These are phyloP conservation scores for Sparus aurata DNA, from an alignment of 2,797 vertebrate genomes.

Conservation along the genomic window DNA sequence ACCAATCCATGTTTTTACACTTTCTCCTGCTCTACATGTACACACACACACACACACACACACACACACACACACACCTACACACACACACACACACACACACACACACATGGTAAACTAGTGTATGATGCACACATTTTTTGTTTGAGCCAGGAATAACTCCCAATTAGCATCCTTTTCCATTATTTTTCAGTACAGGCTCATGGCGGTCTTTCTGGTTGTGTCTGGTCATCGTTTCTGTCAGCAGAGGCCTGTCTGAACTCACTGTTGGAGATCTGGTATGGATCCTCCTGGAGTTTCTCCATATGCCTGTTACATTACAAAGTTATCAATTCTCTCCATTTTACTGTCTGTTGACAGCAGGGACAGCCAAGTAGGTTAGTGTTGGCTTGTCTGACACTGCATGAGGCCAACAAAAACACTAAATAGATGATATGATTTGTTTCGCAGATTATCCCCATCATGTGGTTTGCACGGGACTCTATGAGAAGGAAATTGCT, in stretches of 20 bases:
- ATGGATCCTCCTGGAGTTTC: conserved; percentile 5
- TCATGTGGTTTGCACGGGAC: conserved; percentile 35
- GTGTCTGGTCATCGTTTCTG: conserved; percentile 19
- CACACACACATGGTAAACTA: conserved; percentile 6
- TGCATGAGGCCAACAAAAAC: conserved; percentile 33
- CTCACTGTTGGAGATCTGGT: conserved; percentile 26
- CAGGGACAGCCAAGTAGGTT: conserved; percentile 34
- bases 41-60: conserved; percentile 23
- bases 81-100: conserved; percentile 10
- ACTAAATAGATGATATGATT: conserved; percentile 51
- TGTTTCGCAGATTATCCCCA: conserved; percentile 56
- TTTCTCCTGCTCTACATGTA: neutral
- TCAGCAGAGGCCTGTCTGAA: conserved; percentile 34
- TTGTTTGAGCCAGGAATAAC: conserved; percentile 26
- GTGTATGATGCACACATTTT: conserved; percentile 6
- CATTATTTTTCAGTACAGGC: conserved; percentile 31
- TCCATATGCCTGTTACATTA: conserved; percentile 25
- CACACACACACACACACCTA: conserved; percentile 8
- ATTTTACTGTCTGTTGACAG: conserved; percentile 58
- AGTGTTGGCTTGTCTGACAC: conserved; percentile 22
- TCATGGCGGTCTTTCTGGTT: conserved; percentile 9
- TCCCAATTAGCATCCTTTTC: conserved; percentile 27
- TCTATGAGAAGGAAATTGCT: conserved; percentile 20
- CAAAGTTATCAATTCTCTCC: conserved; percentile 38
- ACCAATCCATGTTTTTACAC: conserved; percentile 51